phyloP scores from a whole-genome alignment of 2,888 invertebrate species.

The Sepioteuthis lessoniana region DNA sequence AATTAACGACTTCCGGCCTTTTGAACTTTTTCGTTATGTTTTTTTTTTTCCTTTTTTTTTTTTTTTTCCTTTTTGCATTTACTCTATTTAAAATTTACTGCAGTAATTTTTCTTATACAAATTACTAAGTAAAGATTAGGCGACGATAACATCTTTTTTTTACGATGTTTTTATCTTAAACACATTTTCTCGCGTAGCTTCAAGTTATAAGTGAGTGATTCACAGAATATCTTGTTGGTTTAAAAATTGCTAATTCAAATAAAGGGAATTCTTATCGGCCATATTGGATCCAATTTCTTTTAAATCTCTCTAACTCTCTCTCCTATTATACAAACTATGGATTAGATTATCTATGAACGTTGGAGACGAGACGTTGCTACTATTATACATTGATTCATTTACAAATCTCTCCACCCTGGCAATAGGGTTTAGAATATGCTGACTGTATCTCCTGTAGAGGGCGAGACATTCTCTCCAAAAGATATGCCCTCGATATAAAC shows the following conservation, averaged over 20 bases:
- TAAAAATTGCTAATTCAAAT: not conserved
- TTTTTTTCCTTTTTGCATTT: not conserved
- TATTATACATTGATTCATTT: too few species aligned
- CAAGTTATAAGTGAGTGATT: not conserved
- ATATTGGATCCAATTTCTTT: not conserved
- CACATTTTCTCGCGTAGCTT: not conserved
- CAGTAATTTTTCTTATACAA: not conserved
- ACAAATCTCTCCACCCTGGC: too few species aligned
- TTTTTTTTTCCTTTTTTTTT: not conserved
- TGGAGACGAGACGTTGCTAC: not conserved
- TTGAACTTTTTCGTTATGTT: not conserved
- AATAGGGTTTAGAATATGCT: too few species aligned
- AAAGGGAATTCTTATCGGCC: not conserved
- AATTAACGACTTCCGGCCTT: not conserved
- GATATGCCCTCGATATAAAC: too few species aligned
- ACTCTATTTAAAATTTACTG: not conserved
- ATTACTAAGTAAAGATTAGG: not conserved
- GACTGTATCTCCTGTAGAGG: too few species aligned
- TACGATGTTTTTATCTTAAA: not conserved
- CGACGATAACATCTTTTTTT: not conserved
- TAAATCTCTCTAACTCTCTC: not conserved
- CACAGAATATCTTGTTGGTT: not conserved
- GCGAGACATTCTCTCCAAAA: too few species aligned
- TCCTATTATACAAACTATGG: not conserved
- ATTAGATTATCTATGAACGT: not conserved